Conservation (phyloP, 2,888 invertebrate genomes). For the Gymnosoma rotundatum region DNA sequence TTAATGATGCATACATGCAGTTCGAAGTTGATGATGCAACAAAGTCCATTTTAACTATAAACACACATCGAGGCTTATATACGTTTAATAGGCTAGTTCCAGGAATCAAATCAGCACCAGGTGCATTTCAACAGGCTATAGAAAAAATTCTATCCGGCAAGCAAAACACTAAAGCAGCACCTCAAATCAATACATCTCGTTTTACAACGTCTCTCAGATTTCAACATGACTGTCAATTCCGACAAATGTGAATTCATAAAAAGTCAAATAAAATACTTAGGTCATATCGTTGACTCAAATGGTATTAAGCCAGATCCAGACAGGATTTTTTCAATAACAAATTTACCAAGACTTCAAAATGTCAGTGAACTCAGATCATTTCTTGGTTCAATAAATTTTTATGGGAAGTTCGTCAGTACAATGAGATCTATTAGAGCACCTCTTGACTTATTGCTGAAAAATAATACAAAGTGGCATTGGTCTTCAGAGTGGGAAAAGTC, state of each 20-base stretch:
- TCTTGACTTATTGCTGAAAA: conserved; percentile 56
- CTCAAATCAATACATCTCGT: conserved; percentile 25
- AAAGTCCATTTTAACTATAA: neutral
- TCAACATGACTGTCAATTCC: conserved; percentile 50
- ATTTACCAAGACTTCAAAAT: conserved; percentile 57
- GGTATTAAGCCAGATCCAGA: conserved; percentile 52
- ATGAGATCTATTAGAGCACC: conserved; percentile 51
- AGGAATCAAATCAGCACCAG: conserved; percentile 47
- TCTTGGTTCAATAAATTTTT: conserved; percentile 66
- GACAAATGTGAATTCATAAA: conserved; percentile 64
- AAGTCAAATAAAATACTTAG: conserved; percentile 19
- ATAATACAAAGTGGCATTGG: conserved; percentile 54
- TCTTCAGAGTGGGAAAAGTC: conserved; percentile 55
- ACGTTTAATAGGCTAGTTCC: conserved; percentile 8
- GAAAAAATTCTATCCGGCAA: conserved; percentile 62
- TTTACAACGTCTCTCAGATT: conserved; percentile 20
- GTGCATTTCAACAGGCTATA: conserved; percentile 68
- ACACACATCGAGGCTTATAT: conserved; percentile 8
- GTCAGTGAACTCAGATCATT: conserved; percentile 27
- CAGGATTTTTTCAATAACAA: conserved; percentile 34
- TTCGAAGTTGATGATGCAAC: neutral
- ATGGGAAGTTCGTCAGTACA: conserved; percentile 60
- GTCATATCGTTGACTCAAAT: conserved; percentile 47
- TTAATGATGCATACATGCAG: too few species aligned
- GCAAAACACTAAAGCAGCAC: conserved; percentile 54